These are phyloP conservation scores for Meles meles DNA, from an alignment of 2,113 vertebrate species.

Conservation along the genomic window DNA sequence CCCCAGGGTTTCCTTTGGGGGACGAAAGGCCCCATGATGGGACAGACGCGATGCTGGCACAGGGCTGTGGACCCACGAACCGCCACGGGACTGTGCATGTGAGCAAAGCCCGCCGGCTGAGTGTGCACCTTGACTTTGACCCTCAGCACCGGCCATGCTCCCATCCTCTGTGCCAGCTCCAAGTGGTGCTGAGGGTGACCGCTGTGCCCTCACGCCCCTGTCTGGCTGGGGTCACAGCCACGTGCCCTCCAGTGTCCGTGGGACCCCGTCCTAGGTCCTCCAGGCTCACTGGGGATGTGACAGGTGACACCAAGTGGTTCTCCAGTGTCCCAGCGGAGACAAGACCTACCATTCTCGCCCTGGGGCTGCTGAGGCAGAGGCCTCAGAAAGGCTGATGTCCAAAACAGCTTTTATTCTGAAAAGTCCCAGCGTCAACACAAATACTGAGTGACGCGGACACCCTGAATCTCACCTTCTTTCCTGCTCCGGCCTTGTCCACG, in stretches of 20 bases:
- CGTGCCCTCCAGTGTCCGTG: neutral
- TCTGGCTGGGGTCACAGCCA: neutral
- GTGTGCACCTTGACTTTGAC: neutral
- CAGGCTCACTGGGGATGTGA: neutral
- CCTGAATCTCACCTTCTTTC: fast-evolving
- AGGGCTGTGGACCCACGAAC: neutral
- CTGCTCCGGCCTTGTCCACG: fast-evolving
- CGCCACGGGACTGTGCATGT: fast-evolving
- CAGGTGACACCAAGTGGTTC: too few relatives aligned
- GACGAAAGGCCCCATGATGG: neutral
- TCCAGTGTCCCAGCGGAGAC: too few relatives aligned
- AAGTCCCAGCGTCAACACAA: neutral
- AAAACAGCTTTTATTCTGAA: neutral
- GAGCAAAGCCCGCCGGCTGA: too few relatives aligned
- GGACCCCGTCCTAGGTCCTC: neutral
- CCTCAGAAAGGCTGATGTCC: too few relatives aligned
- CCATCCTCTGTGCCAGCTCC: neutral
- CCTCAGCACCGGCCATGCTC: neutral
- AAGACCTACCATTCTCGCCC: too few relatives aligned
- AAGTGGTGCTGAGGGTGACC: neutral
- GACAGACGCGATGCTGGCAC: neutral
- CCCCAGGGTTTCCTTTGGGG: neutral
- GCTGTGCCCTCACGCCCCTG: neutral
- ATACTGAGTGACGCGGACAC: fast-evolving
- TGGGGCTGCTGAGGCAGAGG: neutral